A percentile compares a stretch with the other conserved stretches of the same genome.
Conservation (phyloP, 35 echinoderm and acorn worm species). For the Apostichopus parvimensis region DNA sequence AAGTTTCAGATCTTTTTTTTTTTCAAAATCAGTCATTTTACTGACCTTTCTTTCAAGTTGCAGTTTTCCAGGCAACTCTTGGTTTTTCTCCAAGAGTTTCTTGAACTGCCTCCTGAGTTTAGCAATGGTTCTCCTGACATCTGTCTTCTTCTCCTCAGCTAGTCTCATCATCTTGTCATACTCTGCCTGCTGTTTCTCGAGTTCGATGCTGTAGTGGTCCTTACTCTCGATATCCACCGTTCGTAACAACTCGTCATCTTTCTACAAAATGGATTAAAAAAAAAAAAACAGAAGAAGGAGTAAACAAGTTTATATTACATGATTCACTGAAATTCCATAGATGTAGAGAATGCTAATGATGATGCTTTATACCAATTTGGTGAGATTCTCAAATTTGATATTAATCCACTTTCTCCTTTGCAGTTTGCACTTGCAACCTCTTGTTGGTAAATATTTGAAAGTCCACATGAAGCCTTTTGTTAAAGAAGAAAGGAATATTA, state of each 20-base stretch:
- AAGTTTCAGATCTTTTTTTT: too few species aligned
- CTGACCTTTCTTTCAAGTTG: slow-evolving; percentile 91
- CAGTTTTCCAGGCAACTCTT: slow-evolving; percentile 85
- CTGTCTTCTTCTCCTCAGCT: slow-evolving; percentile 91
- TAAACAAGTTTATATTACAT: too few species aligned
- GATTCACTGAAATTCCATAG: too few species aligned
- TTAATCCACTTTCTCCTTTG: too few species aligned
- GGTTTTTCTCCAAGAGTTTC: slow-evolving; percentile 88
- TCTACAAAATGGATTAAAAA: slow-evolving; percentile 25
- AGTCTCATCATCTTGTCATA: slow-evolving; percentile 96
- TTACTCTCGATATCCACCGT: slow-evolving; percentile 87
- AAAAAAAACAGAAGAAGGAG: too few species aligned
- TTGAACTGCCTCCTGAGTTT: slow-evolving; percentile 93
- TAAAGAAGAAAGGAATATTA: too few species aligned
- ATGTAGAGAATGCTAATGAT: background rate
- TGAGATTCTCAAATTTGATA: too few species aligned
- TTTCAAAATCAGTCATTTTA: background rate
- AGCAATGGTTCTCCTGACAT: slow-evolving; percentile 87
- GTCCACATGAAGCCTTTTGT: too few species aligned
- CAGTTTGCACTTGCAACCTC: too few species aligned
- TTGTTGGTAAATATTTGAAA: too few species aligned
- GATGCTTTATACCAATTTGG: too few species aligned
- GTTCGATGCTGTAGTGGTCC: slow-evolving; percentile 98
- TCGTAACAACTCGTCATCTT: slow-evolving; percentile 78
- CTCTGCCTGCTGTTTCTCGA: slow-evolving; percentile 99